Conservation (phyloP, 2,113 vertebrate species). For the Setophaga petechia region DNA sequence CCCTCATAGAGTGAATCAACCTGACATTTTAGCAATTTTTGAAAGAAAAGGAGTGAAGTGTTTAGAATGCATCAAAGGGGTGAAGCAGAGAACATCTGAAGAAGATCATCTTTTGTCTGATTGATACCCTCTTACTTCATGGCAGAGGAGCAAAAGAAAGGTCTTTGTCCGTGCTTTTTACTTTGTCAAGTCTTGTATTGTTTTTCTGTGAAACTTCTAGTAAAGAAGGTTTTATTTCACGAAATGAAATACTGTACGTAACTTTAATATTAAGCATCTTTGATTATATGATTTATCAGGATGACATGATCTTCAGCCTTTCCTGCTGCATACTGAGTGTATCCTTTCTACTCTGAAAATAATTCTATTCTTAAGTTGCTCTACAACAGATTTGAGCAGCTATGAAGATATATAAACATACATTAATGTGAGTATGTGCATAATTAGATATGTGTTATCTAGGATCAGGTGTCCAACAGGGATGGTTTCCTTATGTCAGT, state of each 20-base stretch:
- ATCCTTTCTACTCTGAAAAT: background rate
- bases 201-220: background rate
- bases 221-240: background rate
- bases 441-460: background rate
- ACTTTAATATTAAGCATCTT: background rate
- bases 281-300: background rate
- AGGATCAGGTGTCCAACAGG: background rate
- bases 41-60: constrained; percentile 66
- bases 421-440: background rate
- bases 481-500: background rate
- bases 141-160: constrained; percentile 18
- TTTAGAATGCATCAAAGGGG: constrained; percentile 63
- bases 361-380: background rate
- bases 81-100: constrained; percentile 67
- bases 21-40: constrained; percentile 67
- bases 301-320: background rate
- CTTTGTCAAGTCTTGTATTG: background rate
- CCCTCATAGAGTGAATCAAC: constrained; percentile 60
- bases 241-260: background rate
- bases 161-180: constrained; percentile 12
- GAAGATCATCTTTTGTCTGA: constrained; percentile 60
- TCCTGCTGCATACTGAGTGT: background rate
- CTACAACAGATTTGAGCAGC: background rate
- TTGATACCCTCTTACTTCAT: background rate
- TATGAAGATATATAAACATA: background rate